Percentiles rank a stretch among this genome's conserved stretches.
phyloP scores from a whole-genome alignment of 2,797 vertebrate species.

The Manis crassicaudata region DNA sequence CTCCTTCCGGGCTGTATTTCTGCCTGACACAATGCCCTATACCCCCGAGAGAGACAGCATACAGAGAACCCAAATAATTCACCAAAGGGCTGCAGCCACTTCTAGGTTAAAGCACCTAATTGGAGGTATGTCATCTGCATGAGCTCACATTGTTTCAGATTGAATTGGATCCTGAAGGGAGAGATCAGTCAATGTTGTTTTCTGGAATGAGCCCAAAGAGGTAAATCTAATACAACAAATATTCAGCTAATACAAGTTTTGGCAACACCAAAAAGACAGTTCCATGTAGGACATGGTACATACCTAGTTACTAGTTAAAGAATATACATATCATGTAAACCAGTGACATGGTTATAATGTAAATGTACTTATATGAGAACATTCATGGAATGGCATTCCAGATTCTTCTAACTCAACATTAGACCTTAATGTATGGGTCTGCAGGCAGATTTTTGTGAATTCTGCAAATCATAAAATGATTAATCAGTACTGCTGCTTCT shows the following conservation, averaged over 20 bases:
- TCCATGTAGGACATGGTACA: conserved; percentile 17
- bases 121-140: conserved; percentile 84
- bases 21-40: conserved; percentile 73
- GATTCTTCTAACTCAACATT: conserved; percentile 21
- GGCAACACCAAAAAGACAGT: conserved; percentile 52
- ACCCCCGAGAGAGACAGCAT: conserved; percentile 74
- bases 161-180: conserved; percentile 60
- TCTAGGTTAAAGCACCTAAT: conserved; percentile 84
- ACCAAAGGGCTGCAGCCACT: conserved; percentile 75
- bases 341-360: neutral
- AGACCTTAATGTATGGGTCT: neutral
- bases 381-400: conserved; percentile 12
- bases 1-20: conserved; percentile 78
- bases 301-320: neutral
- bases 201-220: conserved; percentile 72
- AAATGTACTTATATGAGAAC: conserved; percentile 46
- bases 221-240: conserved; percentile 73
- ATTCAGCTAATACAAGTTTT: conserved; percentile 67
- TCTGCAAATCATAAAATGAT: conserved; percentile 4
- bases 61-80: conserved; percentile 76
- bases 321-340: conserved; percentile 8
- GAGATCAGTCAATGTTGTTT: conserved; percentile 74
- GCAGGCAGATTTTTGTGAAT: conserved; percentile 19
- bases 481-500: neutral
- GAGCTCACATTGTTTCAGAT: conserved; percentile 84